These are phyloP conservation scores for Melieria crassipennis DNA, from an alignment of 2,888 invertebrate genomes.

Conservation along the genomic window DNA sequence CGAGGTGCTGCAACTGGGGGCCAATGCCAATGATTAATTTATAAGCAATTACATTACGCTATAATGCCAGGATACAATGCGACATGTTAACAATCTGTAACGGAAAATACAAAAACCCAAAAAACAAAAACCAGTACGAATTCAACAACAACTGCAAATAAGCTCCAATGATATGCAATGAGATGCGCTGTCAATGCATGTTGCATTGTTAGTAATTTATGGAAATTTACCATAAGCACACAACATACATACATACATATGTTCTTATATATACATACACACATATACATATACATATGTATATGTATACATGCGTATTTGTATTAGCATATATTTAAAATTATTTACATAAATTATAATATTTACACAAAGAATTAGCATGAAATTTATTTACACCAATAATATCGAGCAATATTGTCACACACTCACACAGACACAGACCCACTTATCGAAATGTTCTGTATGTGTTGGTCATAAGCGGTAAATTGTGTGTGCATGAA, in stretches of 20 bases:
- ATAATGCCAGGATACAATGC: conserved; percentile 18
- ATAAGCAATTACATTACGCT: conserved; percentile 26
- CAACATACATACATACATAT: conserved; percentile 6
- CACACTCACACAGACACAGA: too few species aligned
- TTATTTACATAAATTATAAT: conserved; percentile 11
- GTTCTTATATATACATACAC: not conserved
- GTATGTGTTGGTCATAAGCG: too few species aligned
- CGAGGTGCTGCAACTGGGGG: too few species aligned
- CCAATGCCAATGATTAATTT: conserved; percentile 17
- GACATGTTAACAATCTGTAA: conserved; percentile 15
- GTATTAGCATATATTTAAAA: not conserved
- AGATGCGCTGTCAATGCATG: not conserved
- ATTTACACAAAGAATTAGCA: not conserved
- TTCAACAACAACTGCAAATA: not conserved
- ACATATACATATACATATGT: not conserved
- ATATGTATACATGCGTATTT: not conserved
- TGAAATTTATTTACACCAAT: too few species aligned
- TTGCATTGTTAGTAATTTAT: not conserved
- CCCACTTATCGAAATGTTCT: too few species aligned
- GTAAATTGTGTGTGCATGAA: too few species aligned
- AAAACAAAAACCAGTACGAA: not conserved
- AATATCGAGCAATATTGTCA: too few species aligned
- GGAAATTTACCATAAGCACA: not conserved
- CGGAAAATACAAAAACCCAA: not conserved
- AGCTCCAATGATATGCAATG: not conserved